Evolutionary conservation across 2,888 invertebrate genomes (phyloP), one percentile per base, ranked within the genome.

Genomic region (Netelia virgata): DNA sequence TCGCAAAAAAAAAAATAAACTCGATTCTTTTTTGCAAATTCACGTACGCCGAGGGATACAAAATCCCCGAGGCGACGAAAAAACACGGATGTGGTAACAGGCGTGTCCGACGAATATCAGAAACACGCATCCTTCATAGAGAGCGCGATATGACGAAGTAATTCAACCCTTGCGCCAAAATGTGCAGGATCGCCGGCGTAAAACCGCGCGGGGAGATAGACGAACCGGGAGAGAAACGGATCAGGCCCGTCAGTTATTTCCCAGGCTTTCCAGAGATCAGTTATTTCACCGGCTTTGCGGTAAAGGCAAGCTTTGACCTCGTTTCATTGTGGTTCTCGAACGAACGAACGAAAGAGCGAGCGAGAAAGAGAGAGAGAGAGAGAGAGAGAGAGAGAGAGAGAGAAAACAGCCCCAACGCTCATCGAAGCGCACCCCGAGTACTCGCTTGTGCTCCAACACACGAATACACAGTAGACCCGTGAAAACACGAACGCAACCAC

Each of bases 231-330:
- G 59, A 20, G 43, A 47, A 1, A 59, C 20, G 43, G 72, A 53
- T 28, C 36, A 70, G 68, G 50, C 68, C 66, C 50, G 80, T 66
- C 72, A 77, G 87, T 82, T 77, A 86, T 85, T 86, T 86, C 61
- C 68, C 77, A 68, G 81, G 86, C 75, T 86, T 86, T 84, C 72
- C 64, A 53, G 77, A 68, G 82, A 68, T 76, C 77, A 77, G 86
- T 82, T 83, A 76, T 81, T 82, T 77, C 74, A 75, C 66, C 64
- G 79, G 77, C 63, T 80, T 81, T 81, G 72, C 70, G 72, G 85
- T 59, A 83, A 83, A 86, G 79, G 82, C 82, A 86, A 86, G 86
- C 87, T 87, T 86, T 86, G 87, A 86, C 87, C 87, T 81, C 83
- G 76, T 86, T 86, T 84, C 83, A 82, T 84, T 84, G 84, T 81